Evolutionary conservation across 2,888 invertebrate species (phyloP).

Genomic region (Troides aeacus): DNA sequence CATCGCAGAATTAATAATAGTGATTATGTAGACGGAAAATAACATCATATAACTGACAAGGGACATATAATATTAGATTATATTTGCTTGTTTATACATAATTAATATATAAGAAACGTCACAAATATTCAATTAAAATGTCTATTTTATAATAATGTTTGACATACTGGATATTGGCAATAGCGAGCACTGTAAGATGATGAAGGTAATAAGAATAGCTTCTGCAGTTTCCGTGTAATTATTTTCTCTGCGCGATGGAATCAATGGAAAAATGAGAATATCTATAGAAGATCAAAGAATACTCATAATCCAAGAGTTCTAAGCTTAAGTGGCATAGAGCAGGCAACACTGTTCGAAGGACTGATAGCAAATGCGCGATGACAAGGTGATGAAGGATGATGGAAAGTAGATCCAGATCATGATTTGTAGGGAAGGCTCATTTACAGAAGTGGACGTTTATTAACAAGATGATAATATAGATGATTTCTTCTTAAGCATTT

Average conservation of each 20-base stretch:
- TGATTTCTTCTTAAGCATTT: too few species aligned
- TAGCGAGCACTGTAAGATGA: too few species aligned
- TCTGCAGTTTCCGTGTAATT: too few species aligned
- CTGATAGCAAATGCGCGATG: neutral
- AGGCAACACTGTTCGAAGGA: neutral
- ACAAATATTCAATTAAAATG: neutral
- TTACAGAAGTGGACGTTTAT: neutral
- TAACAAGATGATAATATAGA: neutral
- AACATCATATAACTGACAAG: neutral
- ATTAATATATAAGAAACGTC: neutral
- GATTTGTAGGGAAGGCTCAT: neutral
- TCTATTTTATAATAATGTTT: too few species aligned
- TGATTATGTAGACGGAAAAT: slow-evolving; percentile 2
- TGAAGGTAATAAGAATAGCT: too few species aligned
- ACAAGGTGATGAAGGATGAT: neutral
- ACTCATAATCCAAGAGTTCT: too few species aligned
- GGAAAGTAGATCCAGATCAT: neutral
- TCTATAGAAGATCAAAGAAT: too few species aligned
- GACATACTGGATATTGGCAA: too few species aligned
- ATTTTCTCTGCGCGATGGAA: too few species aligned
- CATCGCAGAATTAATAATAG: neutral
- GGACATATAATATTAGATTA: slow-evolving; percentile 10
- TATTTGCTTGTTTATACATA: neutral
- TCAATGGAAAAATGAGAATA: too few species aligned
- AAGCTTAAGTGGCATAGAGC: too few species aligned